Base-by-base conservation (phyloP, 2,888 invertebrate genomes). In the Dilophus febrilis region DNA sequence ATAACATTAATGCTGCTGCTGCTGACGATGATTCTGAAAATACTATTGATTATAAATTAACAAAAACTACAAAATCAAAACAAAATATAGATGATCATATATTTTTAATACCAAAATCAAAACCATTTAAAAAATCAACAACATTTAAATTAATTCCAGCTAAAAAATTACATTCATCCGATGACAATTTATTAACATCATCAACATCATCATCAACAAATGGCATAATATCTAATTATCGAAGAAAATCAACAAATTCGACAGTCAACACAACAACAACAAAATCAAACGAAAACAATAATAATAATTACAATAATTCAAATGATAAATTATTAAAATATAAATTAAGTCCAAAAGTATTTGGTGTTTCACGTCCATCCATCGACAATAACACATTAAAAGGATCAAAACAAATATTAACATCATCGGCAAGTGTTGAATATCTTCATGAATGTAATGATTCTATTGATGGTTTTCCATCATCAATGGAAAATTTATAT, bases 341-440 rank as follows among this genome's bases (percentile, higher is more conserved):
- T 46, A 75, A 75, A 52, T 58, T 77, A 13, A 76, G 76, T 50
- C 74, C 76, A 1, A 77, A 77, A 61, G 75, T 74, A 26, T 77
- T 73, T 51, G 66, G 66, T n/a, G 49, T 66, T 4, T 56, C 69
- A 0, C 38, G 47, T 42, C 45, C 53, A 18, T 7, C n/a, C n/a
- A n/a, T n/a, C n/a, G n/a, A n/a, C n/a, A n/a, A n/a, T n/a, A n/a
- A n/a, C n/a, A n/a, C n/a, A n/a, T n/a, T n/a, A n/a, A n/a, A n/a
- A n/a, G n/a, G n/a, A 22, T 6, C 22, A 22, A 22, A 22, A 22
- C 22, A 4, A 22, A 6, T 22, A 22, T 22, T 8, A 22, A 6
- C 22, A 22, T 22, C 22, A 22, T 45, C 54, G 52, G 43, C 49
- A 54, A 50, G 59, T 57, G 49, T 51, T 53, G 52, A 61, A 59